Evolutionary conservation across 2,888 invertebrate genomes (phyloP), one percentile per base, ranked within the genome.

Genomic region (Eupithecia tripunctaria): DNA sequence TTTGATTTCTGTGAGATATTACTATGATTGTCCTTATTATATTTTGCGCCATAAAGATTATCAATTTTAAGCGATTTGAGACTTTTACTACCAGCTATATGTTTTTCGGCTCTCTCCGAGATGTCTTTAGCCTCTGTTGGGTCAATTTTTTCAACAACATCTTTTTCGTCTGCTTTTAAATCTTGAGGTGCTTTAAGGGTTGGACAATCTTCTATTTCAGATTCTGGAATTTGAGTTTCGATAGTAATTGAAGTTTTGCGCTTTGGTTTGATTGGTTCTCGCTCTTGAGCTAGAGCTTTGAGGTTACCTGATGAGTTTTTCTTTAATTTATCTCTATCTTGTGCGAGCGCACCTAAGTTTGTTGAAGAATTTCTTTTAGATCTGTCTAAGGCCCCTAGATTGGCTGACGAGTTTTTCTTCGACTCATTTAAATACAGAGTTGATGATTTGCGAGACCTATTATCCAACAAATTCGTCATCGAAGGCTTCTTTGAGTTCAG

Each of bases 81-180:
- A 79, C 91, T 94, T 84, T 88, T 92, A 71, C 85, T 93, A 15
- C 87, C 87, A 56, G 82, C 86, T 56, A 90, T 85, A 80, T 93
- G 91, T 78, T 90, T 88, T 83, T 93, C 88, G 14, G 90, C 93
- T 85, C 82, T 88, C 73, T 90, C 90, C 18, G 89, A 90, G 71
- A 94, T 93, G 59, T 83, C 81, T 83, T 93, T 92, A 7, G 90
- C 92, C 76, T 90, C 86, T 76, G 85, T 86, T 10, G 93, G 92
- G 78, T 93, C 90, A 36, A 92, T 92, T 67, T 87, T 92, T 83
- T 93, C 89, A 18, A 94, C 88, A 0, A 82, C 93, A 47, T 82
- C 90, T 80, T 93, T 93, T 88, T 94, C 94, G n/a, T 95, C 95
- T 6, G 90, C 93, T 84, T 91, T 94, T 73, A 94, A 89, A 83